Evolutionary conservation across 2,113 vertebrate species (phyloP).

Genomic region (Sciurus niger): DNA sequence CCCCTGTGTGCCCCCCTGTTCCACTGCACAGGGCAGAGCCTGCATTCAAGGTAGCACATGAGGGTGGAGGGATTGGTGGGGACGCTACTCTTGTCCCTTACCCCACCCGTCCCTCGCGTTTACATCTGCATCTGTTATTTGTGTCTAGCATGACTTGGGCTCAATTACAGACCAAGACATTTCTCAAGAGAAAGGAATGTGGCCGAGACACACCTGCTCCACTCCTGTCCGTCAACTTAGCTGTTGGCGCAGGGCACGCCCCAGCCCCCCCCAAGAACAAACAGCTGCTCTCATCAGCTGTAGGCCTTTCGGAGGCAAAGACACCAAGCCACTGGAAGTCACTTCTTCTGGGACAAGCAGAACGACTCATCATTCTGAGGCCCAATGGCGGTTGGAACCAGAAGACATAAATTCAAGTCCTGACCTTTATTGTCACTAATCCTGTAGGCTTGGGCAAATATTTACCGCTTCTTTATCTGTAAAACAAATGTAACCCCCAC

Average conservation of each 20-base stretch:
- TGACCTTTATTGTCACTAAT: background rate
- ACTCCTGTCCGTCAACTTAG: background rate
- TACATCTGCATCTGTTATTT: background rate
- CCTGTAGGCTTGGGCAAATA: background rate
- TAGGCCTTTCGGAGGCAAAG: background rate
- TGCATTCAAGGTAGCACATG: background rate
- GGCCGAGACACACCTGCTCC: conserved; percentile 54
- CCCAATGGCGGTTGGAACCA: background rate
- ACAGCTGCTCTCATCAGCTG: conserved; percentile 55
- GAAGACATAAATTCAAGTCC: background rate
- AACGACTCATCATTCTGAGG: background rate
- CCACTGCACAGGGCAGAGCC: background rate
- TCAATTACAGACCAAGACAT: background rate
- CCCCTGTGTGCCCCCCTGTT: no score
- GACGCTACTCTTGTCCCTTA: background rate
- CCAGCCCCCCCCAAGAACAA: background rate
- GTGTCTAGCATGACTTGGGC: background rate
- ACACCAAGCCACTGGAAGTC: background rate
- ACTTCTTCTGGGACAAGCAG: background rate
- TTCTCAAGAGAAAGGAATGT: conserved; percentile 58
- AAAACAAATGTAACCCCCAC: background rate
- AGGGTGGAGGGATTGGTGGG: background rate
- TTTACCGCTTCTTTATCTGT: background rate
- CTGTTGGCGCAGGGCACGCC: background rate
- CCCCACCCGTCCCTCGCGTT: background rate